These are phyloP conservation scores for Zenarchopterus dispar DNA, from an alignment of 2,797 vertebrate genomes.

Conservation along the genomic window DNA sequence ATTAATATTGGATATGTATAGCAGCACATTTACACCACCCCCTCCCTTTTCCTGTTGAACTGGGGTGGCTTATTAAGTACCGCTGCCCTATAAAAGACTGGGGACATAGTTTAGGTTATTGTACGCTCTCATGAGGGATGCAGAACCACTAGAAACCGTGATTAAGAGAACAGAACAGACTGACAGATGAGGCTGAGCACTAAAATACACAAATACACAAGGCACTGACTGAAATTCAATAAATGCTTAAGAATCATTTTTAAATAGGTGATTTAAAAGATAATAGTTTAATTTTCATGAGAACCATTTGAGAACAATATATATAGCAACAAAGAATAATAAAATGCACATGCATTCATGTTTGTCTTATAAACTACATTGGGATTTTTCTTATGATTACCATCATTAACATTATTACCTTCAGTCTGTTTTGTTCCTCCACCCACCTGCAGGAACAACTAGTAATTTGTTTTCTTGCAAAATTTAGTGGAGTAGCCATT, in stretches of 20 bases:
- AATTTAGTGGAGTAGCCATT: slow-evolving; percentile 57
- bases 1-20: slow-evolving; percentile 78
- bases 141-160: slow-evolving; percentile 5
- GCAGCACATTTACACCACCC: slow-evolving; percentile 45
- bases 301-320: not conserved
- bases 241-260: not conserved
- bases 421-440: slow-evolving; percentile 26
- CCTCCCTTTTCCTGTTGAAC: slow-evolving; percentile 31
- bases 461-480: slow-evolving; percentile 36
- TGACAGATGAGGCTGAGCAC: not conserved
- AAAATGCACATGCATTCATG: not conserved
- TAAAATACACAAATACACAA: not conserved
- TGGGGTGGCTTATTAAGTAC: slow-evolving; percentile 24
- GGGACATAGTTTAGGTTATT: not conserved
- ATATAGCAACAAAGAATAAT: not conserved
- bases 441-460: slow-evolving; percentile 29
- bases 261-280: not conserved
- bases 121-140: slow-evolving; percentile 14
- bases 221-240: not conserved
- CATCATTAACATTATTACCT: slow-evolving; percentile 38
- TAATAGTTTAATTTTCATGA: not conserved
- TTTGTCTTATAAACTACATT: slow-evolving; percentile 14
- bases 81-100: slow-evolving; percentile 18
- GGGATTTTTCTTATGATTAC: slow-evolving; percentile 15
- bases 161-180: not conserved